Conservation (phyloP, 1,140 invertebrate genomes). For the Meloidogyne exigua region DNA sequence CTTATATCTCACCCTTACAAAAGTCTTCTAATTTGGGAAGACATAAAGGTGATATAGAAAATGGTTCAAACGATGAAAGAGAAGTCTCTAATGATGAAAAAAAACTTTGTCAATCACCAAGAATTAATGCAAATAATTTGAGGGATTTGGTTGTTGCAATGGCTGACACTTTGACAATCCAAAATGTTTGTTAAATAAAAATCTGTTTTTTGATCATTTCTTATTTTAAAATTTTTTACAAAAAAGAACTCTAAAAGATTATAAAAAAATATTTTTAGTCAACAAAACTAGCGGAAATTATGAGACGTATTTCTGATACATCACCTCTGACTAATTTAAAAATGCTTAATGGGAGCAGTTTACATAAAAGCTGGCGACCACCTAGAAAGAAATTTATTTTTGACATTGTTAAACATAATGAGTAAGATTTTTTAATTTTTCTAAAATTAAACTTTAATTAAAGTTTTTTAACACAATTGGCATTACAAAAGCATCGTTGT, state of each 20-base stretch:
- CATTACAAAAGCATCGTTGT: constrained; percentile 77
- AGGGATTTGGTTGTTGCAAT: neutral
- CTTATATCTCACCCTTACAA: neutral
- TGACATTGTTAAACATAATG: constrained; percentile 40
- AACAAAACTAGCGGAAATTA: neutral
- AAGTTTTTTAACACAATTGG: constrained; percentile 67
- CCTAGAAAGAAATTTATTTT: constrained; percentile 45
- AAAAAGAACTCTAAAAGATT: neutral
- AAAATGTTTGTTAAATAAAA: neutral
- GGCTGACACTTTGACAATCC: neutral
- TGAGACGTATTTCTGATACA: neutral
- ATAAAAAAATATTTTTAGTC: neutral
- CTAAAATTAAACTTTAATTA: neutral
- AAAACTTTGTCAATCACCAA: neutral
- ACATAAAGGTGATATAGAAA: neutral
- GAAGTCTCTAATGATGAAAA: neutral
- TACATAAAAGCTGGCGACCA: constrained; percentile 35
- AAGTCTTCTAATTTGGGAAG: neutral
- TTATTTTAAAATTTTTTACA: no score
- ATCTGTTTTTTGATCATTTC: neutral
- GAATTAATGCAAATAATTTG: neutral
- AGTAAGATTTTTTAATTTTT: constrained; percentile 29
- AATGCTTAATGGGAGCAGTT: neutral
- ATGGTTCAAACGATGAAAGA: neutral
- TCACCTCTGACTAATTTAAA: neutral